A percentile compares a stretch with the other conserved stretches of the same genome.
These are phyloP conservation scores for Tyria jacobaeae DNA, from an alignment of 2,888 invertebrate species.

Conservation along the genomic window DNA sequence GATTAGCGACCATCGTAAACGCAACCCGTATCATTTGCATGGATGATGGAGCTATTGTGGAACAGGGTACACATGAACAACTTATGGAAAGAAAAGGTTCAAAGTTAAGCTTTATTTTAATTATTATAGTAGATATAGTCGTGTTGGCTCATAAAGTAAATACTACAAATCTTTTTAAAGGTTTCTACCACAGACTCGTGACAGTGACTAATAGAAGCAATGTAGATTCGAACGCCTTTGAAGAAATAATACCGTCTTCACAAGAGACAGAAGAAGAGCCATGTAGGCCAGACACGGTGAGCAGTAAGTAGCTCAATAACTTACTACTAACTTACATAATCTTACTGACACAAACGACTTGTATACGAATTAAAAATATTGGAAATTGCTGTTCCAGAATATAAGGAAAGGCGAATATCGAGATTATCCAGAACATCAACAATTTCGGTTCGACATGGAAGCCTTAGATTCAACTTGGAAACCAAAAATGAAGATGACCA, in stretches of 20 bases:
- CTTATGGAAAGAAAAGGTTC: conserved; percentile 89
- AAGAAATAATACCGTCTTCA: conserved; percentile 63
- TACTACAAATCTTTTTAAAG: conserved; percentile 47
- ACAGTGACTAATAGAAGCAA: conserved; percentile 82
- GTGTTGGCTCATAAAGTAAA: background rate
- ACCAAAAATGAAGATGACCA: conserved; percentile 68
- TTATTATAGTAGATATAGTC: background rate
- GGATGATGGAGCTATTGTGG: conserved; percentile 90
- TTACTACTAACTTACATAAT: too few species aligned
- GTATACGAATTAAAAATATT: background rate
- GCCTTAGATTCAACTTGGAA: conserved; percentile 66
- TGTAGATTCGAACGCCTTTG: conserved; percentile 61
- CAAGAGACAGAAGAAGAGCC: conserved; percentile 59
- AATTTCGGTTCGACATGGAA: conserved; percentile 72
- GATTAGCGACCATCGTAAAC: conserved; percentile 90
- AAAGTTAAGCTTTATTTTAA: background rate
- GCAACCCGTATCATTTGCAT: conserved; percentile 90
- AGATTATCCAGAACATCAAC: conserved; percentile 75
- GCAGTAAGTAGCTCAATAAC: background rate
- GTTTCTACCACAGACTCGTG: conserved; percentile 87
- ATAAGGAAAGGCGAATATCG: conserved; percentile 80
- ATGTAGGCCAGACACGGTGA: conserved; percentile 39
- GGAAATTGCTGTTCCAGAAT: conserved; percentile 56
- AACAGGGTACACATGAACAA: conserved; percentile 91
- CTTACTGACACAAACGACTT: too few species aligned